Percentiles rank a stretch among this genome's conserved stretches.
phyloP scores from a whole-genome alignment of 1,140 invertebrate genomes.

The Bombus difficillimus region DNA sequence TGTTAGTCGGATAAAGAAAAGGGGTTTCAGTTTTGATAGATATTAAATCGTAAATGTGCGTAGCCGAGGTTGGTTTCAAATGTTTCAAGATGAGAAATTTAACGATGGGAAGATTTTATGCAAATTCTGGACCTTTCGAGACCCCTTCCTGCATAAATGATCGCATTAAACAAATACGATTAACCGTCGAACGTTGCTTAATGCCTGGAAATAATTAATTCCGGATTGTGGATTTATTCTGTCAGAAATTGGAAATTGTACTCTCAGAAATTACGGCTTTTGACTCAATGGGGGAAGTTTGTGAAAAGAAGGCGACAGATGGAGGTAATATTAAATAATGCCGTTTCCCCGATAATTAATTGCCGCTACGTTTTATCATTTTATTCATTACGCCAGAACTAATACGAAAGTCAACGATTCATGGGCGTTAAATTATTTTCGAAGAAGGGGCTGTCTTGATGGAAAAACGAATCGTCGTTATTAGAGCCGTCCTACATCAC shows the following conservation, averaged over 20 bases:
- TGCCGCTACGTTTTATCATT: neutral
- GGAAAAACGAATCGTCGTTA: constrained; percentile 18
- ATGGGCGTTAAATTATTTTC: neutral
- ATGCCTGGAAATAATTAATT: neutral
- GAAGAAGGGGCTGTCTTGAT: neutral
- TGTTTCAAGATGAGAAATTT: neutral
- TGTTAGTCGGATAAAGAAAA: too few species aligned
- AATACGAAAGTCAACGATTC: neutral
- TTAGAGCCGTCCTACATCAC: constrained; percentile 2
- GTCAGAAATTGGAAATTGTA: neutral
- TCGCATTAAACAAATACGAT: neutral
- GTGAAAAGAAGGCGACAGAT: neutral
- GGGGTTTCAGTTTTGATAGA: too few species aligned
- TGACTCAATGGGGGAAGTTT: neutral
- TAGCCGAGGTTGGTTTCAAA: neutral
- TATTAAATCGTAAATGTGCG: neutral
- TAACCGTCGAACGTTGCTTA: neutral
- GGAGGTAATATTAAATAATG: constrained; percentile 4
- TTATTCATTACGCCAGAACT: constrained; percentile 5
- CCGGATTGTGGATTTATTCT: neutral
- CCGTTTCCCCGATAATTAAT: constrained; percentile 10
- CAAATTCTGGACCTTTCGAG: neutral
- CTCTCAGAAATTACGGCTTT: neutral
- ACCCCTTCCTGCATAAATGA: neutral
- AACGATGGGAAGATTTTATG: neutral